Evolutionary conservation across 2,113 vertebrate genomes (phyloP), one percentile per base, ranked within the genome.

Genomic region (Alaudala cheleensis): DNA sequence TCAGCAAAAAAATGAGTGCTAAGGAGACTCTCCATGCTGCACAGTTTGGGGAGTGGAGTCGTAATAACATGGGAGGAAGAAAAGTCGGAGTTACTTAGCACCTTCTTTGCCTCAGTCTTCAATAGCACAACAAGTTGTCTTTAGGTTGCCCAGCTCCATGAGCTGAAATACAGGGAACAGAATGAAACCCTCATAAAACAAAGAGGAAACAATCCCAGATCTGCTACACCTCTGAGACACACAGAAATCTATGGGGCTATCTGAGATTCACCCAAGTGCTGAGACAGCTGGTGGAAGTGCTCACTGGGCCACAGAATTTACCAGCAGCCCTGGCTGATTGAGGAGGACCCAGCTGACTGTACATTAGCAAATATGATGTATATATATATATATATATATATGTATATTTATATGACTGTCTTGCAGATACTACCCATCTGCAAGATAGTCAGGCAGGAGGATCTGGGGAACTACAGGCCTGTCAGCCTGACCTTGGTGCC

Each of bases 131-230:
- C 9, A 58, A 45, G 6, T 33, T 18, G 9, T 44, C 62, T 23
- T 51, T 39, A 45, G 18, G 10, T 15, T 86, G 26, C 14, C 45
- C 47, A 53, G 14, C 23, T 14, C 10, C 0, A 0, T 39, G 18
- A 86, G 14, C 39, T 60, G 12, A 22, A 69, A 77, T 58, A 10
- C 14, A 12, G 7, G 14, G 18, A 51, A 6, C 1, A 86, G 31
- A 67, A 76, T 21, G 31, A 26, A 50, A 44, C 8, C 2, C 2
- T 25, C 26, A 67, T 5, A 37, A 47, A 58, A 50, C 17, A 51
- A 37, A 4, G 10, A 77, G 14, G 26, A 67, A 51, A 31, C 21
- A 56, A 33, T 28, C 6, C 0, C 0, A 72, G 39, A 15, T n/a
- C 21, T 58, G 21, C 21, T 21, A 44, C 17, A 9, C 7, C 11